A percentile compares a stretch with the other conserved stretches of the same genome.
Evolutionary conservation across 2,888 invertebrate genomes (phyloP).

Genomic region (Cataglyphis cursor): DNA sequence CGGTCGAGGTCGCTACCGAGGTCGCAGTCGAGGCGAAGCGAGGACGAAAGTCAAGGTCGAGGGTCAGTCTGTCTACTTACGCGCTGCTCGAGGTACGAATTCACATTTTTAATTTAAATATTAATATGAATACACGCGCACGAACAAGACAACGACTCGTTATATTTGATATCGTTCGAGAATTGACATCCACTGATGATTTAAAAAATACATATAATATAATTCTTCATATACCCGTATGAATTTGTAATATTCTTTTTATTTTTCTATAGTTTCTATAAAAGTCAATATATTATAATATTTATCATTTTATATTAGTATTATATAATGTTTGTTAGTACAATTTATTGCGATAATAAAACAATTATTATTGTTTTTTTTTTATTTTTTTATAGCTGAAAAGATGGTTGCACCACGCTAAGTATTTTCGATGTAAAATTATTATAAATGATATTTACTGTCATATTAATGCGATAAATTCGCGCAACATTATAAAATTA

Average conservation of each 20-base stretch:
- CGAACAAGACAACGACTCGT: too few relatives aligned
- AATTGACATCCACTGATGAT: background rate
- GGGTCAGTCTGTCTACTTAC: constrained; percentile 23
- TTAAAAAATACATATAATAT: background rate
- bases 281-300: background rate
- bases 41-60: constrained; percentile 52
- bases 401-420: background rate
- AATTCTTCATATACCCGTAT: background rate
- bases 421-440: background rate
- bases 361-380: background rate
- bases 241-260: background rate
- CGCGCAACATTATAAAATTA: background rate
- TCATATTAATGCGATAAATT: constrained; percentile 9
- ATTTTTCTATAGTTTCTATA: background rate
- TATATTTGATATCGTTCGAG: background rate
- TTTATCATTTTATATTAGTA: background rate
- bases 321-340: background rate
- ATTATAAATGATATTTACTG: background rate
- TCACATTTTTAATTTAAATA: background rate
- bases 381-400: background rate
- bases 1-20: constrained; percentile 49
- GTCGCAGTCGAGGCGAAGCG: constrained; percentile 48
- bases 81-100: constrained; percentile 36
- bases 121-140: constrained; percentile 3
- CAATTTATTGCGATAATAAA: background rate